These are phyloP conservation scores for Colaptes auratus DNA, from an alignment of 2,113 vertebrate species.

Conservation along the genomic window DNA sequence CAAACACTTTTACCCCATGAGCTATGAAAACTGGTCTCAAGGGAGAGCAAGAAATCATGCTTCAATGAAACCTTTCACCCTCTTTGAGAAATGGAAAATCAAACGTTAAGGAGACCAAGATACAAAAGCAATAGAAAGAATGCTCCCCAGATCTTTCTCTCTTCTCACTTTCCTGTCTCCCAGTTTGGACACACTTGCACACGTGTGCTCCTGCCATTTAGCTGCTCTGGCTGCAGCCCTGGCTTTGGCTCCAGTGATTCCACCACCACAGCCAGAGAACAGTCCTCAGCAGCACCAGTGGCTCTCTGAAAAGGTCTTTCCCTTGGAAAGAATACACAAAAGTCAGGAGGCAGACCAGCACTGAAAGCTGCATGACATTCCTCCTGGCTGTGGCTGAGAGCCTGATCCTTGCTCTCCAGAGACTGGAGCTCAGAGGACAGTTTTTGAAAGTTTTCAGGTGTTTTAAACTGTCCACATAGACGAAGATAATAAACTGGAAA, in stretches of 20 bases:
- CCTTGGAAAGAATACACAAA: not conserved
- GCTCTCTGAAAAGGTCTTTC: not conserved
- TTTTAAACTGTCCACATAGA: not conserved
- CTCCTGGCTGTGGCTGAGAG: not conserved
- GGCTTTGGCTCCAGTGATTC: not conserved
- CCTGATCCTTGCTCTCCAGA: not conserved
- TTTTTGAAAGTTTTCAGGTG: not conserved
- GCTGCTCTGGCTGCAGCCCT: not conserved
- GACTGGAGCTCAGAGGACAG: not conserved
- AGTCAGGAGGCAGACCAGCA: not conserved
- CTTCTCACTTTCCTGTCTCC: not conserved
- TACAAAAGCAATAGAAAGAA: not conserved
- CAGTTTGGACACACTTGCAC: not conserved
- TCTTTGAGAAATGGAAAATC: not conserved
- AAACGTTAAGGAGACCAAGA: not conserved
- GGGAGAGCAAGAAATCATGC: not conserved
- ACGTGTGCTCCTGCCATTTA: not conserved
- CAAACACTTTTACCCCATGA: not conserved
- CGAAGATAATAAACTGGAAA: not conserved
- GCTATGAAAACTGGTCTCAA: not conserved
- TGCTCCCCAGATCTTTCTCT: not conserved
- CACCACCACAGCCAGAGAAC: not conserved
- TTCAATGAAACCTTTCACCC: not conserved
- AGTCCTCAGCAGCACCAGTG: not conserved
- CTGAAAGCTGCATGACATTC: accelerated